Percentiles rank a stretch among this genome's conserved stretches.
Conservation (phyloP, 1,140 invertebrate genomes). For the Euura saliciscinereae region DNA sequence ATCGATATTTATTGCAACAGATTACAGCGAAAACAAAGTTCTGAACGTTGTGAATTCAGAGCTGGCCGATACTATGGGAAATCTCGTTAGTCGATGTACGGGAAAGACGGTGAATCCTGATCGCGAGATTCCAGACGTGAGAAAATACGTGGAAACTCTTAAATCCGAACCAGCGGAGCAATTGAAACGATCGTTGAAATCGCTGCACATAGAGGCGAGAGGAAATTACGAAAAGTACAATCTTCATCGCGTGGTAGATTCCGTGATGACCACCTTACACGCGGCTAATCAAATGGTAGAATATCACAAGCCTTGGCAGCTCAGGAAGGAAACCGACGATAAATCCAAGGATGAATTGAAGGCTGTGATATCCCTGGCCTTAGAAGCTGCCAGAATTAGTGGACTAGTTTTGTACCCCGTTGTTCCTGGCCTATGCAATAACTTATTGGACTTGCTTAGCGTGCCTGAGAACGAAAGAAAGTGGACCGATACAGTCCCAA, state of each 20-base stretch:
- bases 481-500: conserved; percentile 60
- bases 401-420: conserved; percentile 84
- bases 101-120: conserved; percentile 79
- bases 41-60: conserved; percentile 85
- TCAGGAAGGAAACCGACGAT: conserved; percentile 66
- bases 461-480: conserved; percentile 58
- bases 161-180: conserved; percentile 61
- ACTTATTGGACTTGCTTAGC: conserved; percentile 72
- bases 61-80: conserved; percentile 91
- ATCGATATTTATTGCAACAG: conserved; percentile 56
- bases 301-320: conserved; percentile 84
- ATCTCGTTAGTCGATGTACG: conserved; percentile 84
- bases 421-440: conserved; percentile 73
- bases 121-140: conserved; percentile 71
- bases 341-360: conserved; percentile 65
- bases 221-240: conserved; percentile 77
- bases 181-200: conserved; percentile 64
- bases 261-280: conserved; percentile 75
- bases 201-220: conserved; percentile 62
- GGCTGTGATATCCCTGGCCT: conserved; percentile 77
- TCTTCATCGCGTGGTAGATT: conserved; percentile 85
- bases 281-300: conserved; percentile 88
- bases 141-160: conserved; percentile 59
- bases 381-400: conserved; percentile 83
- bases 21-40: conserved; percentile 84